Base-by-base conservation (phyloP, 2,797 vertebrate genomes). In the Gephyroberyx darwinii region DNA sequence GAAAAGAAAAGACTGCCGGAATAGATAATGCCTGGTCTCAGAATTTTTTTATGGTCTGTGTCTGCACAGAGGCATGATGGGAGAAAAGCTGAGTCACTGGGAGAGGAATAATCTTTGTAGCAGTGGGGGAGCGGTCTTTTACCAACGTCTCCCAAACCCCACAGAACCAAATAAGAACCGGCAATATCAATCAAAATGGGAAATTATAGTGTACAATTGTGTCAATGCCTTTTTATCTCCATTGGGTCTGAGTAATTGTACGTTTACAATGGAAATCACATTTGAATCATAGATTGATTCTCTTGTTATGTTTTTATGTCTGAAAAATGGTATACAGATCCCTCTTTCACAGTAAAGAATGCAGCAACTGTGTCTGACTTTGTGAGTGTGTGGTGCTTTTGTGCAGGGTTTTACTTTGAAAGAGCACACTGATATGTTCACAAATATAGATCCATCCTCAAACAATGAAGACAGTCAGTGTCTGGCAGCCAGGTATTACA, bases 81-180 rank as follows among this genome's bases (percentile, higher is more conserved):
- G 79, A 85, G 63, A 83, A 86, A 80, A 81, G 81, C 80, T 82
- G 89, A 89, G 84, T 92, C 87, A 88, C 63, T 85, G 69, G 69
- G 58, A 84, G 70, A 62, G 67, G 61, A 75, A 74, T 79, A 72
- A 81, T 87, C 75, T 85, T 75, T 17, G 22, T 69, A 72, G 75
- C 78, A 78, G 79, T 61, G 20, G 54, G 14, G 37, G 63, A 52
- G 50, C 31, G 39, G 33, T 68, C 41, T 82, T 78, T 81, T 74
- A 75, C 39, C 41, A 31, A 69, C 60, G 55, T 69, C 55, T 74
- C 19, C 63, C 41, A 73, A 80, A 78, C 35, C 26, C 51, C 59
- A 41, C 31, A 14, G 20, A 64, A 35, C 45, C n/a, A 41, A 67
- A 30, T 41, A 59, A 39, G 14, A 61, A 47, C 65, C 69, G 33